A percentile compares a stretch with the other conserved stretches of the same genome.
phyloP scores from a whole-genome alignment of 2,113 vertebrate genomes.

The Petrocephalus zakoni region DNA sequence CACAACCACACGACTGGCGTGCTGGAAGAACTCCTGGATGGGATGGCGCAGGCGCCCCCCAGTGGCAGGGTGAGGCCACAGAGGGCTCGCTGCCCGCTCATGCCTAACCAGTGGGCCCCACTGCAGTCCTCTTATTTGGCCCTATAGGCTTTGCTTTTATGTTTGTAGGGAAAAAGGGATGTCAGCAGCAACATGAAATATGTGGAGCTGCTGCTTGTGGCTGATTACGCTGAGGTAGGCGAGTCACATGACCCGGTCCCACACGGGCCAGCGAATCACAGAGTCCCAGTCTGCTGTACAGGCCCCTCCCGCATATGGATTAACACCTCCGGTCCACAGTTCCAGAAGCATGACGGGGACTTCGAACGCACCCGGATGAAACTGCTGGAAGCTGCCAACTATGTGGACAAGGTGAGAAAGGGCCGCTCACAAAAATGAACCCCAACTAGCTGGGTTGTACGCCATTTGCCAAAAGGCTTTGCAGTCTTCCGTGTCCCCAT shows the following conservation, averaged over 20 bases:
- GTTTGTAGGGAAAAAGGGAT: constrained; percentile 73
- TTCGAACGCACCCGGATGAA: constrained; percentile 71
- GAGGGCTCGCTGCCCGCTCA: neutral
- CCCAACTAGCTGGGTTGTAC: neutral
- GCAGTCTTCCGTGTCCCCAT: neutral
- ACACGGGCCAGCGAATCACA: neutral
- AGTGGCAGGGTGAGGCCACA: constrained; percentile 59
- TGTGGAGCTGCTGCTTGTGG: constrained; percentile 88
- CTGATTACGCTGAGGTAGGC: constrained; percentile 89
- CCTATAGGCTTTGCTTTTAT: neutral
- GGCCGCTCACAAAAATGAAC: neutral
- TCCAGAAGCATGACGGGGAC: constrained; percentile 69
- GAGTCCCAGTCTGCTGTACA: too few species aligned
- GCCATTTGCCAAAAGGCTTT: neutral
- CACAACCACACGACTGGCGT: constrained; percentile 26
- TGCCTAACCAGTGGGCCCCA: neutral
- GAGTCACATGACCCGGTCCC: neutral
- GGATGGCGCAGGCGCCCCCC: constrained; percentile 47
- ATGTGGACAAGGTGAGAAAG: constrained; percentile 88
- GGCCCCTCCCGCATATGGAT: neutral
- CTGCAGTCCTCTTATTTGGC: neutral
- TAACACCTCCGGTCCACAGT: constrained; percentile 57
- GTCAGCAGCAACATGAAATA: constrained; percentile 74
- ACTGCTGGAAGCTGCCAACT: constrained; percentile 84
- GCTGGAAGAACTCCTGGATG: constrained; percentile 59